Conservation (phyloP, 2,888 invertebrate species). For the Papilio demoleus region DNA sequence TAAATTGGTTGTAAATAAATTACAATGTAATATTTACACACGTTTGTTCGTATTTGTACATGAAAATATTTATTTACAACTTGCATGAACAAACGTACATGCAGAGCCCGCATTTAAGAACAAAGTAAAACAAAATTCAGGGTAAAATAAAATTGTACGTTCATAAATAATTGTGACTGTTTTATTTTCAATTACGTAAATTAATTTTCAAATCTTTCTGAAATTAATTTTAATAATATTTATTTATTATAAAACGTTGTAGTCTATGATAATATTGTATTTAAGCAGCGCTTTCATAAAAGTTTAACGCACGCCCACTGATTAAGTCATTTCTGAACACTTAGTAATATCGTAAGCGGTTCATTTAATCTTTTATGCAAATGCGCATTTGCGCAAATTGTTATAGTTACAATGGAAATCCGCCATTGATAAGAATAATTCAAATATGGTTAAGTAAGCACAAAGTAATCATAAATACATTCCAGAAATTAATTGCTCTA, state of each 20-base stretch:
- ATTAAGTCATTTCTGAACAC: slow-evolving; percentile 2
- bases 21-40: slow-evolving; percentile 21
- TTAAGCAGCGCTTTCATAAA: neutral
- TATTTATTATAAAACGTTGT: neutral
- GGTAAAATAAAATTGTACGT: too few species aligned
- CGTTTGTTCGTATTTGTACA: neutral
- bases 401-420: neutral
- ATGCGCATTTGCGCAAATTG: neutral
- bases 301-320: neutral
- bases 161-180: too few species aligned
- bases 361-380: slow-evolving; percentile 2
- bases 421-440: neutral
- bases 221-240: neutral
- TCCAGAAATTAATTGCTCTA: too few species aligned
- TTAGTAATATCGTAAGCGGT: neutral
- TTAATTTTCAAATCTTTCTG: too few species aligned
- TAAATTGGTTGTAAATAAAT: too few species aligned
- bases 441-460: neutral
- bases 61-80: neutral
- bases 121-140: neutral
- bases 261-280: neutral
- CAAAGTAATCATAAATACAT: too few species aligned
- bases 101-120: slow-evolving; percentile 4
- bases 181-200: too few species aligned
- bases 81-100: neutral